A percentile compares a stretch with the other conserved stretches of the same genome.
These are phyloP conservation scores for Oreochromis spilurus DNA, from an alignment of 2,113 vertebrate species.

Conservation along the genomic window DNA sequence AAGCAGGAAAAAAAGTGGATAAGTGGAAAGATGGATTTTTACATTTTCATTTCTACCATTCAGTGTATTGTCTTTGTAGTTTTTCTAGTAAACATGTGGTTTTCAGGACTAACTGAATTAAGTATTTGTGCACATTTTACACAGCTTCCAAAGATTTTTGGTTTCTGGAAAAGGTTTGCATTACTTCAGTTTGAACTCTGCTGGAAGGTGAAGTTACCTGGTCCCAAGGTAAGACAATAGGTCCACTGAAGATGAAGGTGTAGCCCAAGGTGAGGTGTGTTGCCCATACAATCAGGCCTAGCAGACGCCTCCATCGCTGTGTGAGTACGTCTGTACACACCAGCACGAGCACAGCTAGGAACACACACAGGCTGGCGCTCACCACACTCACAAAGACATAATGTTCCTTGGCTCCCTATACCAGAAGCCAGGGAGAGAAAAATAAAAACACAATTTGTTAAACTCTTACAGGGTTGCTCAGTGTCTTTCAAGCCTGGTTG, in stretches of 20 bases:
- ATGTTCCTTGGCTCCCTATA: constrained; percentile 61
- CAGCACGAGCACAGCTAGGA: constrained; percentile 79
- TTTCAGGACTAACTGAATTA: not conserved
- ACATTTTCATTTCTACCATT: not conserved
- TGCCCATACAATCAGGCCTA: constrained; percentile 81
- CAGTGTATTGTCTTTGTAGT: not conserved
- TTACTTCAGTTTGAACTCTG: not conserved
- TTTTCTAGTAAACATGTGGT: not conserved
- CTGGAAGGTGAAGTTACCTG: constrained; percentile 76
- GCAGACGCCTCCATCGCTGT: constrained; percentile 77
- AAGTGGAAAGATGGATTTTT: accelerated
- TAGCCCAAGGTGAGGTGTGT: constrained; percentile 85
- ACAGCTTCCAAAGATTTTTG: not conserved
- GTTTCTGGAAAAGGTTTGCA: not conserved
- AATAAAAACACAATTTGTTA: constrained; percentile 9
- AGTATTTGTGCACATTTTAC: not conserved
- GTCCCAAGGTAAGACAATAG: constrained; percentile 75
- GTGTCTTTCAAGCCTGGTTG: not conserved
- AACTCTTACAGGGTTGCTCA: not conserved
- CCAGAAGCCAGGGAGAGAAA: not conserved
- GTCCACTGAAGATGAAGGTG: constrained; percentile 75
- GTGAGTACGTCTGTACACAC: constrained; percentile 80
- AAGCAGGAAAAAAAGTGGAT: not conserved
- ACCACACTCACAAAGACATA: constrained; percentile 76
- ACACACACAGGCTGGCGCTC: constrained; percentile 78